Evolutionary conservation across 2,113 vertebrate species (phyloP).

Genomic region (Rattus norvegicus): DNA sequence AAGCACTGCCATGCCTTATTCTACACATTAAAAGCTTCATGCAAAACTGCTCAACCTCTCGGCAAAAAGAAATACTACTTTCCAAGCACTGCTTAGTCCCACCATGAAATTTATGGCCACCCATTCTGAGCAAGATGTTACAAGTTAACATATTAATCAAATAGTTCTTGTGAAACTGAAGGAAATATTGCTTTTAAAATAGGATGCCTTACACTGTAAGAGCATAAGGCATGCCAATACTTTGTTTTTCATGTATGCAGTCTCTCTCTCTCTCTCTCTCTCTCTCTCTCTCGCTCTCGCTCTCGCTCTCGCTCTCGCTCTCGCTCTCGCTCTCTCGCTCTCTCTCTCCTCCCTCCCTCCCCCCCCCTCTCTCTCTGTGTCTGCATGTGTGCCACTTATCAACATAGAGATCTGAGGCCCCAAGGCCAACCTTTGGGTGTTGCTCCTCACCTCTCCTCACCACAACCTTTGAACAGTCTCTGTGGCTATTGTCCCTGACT

Average conservation of each 20-base stretch:
- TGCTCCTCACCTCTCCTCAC: not conserved
- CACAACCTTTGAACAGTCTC: not conserved
- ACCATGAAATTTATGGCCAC: not conserved
- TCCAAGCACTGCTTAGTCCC: not conserved
- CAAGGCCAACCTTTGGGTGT: not conserved
- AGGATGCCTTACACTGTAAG: not conserved
- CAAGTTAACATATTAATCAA: not conserved
- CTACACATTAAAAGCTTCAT: not conserved
- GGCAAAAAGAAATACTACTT: not conserved
- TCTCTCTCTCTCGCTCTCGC: not conserved
- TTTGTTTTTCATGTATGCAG: not conserved
- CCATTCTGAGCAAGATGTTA: not conserved
- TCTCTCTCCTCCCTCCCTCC: too few relatives aligned
- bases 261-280: too few relatives aligned
- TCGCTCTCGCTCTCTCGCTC: not conserved
- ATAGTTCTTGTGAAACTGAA: not conserved
- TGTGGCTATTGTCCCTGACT: not conserved
- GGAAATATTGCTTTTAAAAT: not conserved
- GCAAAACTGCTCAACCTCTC: constrained; percentile 36
- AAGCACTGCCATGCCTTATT: not conserved
- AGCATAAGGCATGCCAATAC: not conserved
- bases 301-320: not conserved
- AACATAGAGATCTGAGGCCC: not conserved
- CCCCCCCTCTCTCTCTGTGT: not conserved
- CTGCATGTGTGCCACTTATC: not conserved